A percentile compares a stretch with the other conserved stretches of the same genome.
phyloP scores from a whole-genome alignment of 2,797 vertebrate genomes.

The Selene dorsalis region DNA sequence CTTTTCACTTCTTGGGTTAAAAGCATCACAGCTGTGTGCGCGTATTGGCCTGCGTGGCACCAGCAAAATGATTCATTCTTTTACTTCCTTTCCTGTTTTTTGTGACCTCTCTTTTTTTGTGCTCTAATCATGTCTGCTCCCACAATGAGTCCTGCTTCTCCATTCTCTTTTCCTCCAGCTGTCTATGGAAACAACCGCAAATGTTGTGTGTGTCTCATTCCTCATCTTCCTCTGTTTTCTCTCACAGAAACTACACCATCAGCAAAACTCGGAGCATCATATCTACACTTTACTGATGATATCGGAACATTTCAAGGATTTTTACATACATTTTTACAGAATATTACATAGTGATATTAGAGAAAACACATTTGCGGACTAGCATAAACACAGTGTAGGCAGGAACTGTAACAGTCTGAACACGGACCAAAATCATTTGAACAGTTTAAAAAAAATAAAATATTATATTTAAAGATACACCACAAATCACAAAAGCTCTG shows the following conservation, averaged over 20 bases:
- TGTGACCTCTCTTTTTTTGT: neutral
- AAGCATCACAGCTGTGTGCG: slow-evolving; percentile 31
- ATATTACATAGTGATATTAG: neutral
- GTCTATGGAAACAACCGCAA: neutral
- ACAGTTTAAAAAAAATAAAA: neutral
- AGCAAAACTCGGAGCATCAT: neutral
- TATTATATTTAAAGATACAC: neutral
- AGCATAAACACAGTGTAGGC: neutral
- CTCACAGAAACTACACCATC: neutral
- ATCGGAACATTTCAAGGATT: neutral
- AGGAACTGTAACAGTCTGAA: neutral
- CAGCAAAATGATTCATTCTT: slow-evolving; percentile 21
- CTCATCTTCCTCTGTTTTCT: slow-evolving; percentile 27
- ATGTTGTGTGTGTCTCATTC: rapidly evolving
- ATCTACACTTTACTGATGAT: neutral
- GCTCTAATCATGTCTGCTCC: neutral
- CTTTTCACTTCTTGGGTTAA: slow-evolving; percentile 30
- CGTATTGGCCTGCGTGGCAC: neutral
- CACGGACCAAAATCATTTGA: too few relatives aligned
- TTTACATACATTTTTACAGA: neutral
- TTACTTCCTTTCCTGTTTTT: slow-evolving; percentile 12
- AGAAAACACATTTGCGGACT: neutral
- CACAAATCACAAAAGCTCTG: neutral
- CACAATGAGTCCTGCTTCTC: neutral
- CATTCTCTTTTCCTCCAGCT: slow-evolving; percentile 11